phyloP scores from a whole-genome alignment of 2,888 invertebrate genomes.

The Auanema freiburgensis region DNA sequence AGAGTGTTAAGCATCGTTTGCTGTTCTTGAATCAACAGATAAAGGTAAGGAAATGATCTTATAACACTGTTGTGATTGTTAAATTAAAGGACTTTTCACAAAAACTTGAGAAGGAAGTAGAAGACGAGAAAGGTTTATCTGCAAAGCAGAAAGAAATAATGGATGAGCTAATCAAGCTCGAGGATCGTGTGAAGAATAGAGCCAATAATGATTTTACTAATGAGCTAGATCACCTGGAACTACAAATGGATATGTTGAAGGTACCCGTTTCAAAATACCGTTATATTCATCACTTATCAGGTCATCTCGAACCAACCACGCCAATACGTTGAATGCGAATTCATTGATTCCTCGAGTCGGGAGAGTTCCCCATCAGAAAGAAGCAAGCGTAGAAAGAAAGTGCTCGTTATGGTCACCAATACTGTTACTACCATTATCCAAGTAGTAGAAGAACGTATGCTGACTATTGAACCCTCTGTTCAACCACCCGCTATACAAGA shows the following conservation, averaged over 20 bases:
- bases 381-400: constrained; percentile 38
- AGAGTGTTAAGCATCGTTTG: constrained; percentile 25
- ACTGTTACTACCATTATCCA: constrained; percentile 60
- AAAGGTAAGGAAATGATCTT: constrained; percentile 5
- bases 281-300: neutral
- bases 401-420: constrained; percentile 56
- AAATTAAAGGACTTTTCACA: neutral
- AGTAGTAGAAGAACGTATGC: constrained; percentile 52
- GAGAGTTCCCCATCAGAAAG: constrained; percentile 34
- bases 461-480: constrained; percentile 26
- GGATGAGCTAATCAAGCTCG: constrained; percentile 28
- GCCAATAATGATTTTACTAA: constrained; percentile 34
- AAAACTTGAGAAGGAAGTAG: constrained; percentile 27
- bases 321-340: constrained; percentile 46
- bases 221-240: constrained; percentile 45
- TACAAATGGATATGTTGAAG: constrained; percentile 49
- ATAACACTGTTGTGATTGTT: too few relatives aligned
- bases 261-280: constrained; percentile 6
- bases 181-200: constrained; percentile 30
- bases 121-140: constrained; percentile 38
- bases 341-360: constrained; percentile 34
- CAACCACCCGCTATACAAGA: constrained; percentile 31
- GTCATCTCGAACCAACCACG: constrained; percentile 42
- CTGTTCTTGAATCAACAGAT: constrained; percentile 21
- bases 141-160: constrained; percentile 41